Evolutionary conservation across 2,797 vertebrate species (phyloP), one percentile per base, ranked within the genome.

Genomic region (Scolopax rusticola): DNA sequence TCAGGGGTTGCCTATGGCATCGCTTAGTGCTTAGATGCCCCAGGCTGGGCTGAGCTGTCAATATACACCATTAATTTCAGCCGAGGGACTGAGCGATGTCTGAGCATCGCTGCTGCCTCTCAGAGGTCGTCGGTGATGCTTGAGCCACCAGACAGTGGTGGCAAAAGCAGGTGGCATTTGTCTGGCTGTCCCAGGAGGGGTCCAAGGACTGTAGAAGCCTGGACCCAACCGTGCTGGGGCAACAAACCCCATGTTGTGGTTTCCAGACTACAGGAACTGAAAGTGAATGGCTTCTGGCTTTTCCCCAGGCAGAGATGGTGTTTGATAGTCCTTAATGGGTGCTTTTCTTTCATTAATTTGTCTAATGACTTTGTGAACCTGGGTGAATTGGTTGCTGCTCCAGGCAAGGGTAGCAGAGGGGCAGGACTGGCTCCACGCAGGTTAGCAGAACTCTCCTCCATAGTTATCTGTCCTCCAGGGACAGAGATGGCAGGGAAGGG

Each of bases 291-390:
- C 47, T 81, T 40, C 74, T 45, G 67, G 70, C 75, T 59, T 90
- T 90, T 87, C 63, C 74, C 23, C 47, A 45, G 83, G 70, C 54
- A 81, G 63, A 82, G 80, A 87, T 63, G 63, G 92, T 79, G 74
- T 81, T 79, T 92, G 86, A 93, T 87, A 84, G 83, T 45, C 54
- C 80, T 89, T 95, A 95, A 94, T 70, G 84, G 80, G 45, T 73
- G 73, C 65, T 93, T 95, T 94, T 90, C 74, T 86, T 84, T 69
- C 69, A 79, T 82, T 95, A 89, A 81, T 90, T 90, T 88, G 73
- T 90, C 77, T 87, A 84, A 94, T 85, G 70, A 54, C 64, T 95
- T 82, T 93, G 67, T 84, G 80, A 95, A 54, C 36, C 9, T 6
- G 67, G 45, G n/a, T 71, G 71, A 75, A 91, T 92, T 56, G 79